These are phyloP conservation scores for Masnerella sp. DNA, from an alignment of 2,888 invertebrate species.

Conservation along the genomic window DNA sequence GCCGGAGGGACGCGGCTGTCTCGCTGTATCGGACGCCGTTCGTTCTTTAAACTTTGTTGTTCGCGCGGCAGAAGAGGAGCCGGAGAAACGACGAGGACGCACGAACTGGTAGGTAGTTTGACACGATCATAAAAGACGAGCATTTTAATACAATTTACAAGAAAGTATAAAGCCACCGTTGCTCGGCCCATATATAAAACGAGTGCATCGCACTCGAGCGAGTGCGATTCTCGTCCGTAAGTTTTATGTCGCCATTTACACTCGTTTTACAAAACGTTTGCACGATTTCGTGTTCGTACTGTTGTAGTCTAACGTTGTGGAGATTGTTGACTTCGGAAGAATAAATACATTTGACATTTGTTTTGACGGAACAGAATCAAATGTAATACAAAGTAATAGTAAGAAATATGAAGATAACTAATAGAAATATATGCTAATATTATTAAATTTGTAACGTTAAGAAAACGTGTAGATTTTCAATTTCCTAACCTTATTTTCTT, in stretches of 20 bases:
- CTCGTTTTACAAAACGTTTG: conserved; percentile 26
- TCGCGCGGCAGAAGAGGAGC: conserved; percentile 19
- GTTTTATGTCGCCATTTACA: conserved; percentile 53
- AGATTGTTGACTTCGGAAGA: too few species aligned
- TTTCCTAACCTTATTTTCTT: too few species aligned
- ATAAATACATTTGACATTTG: too few species aligned
- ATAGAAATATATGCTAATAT: too few species aligned
- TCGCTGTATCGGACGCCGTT: conserved; percentile 37
- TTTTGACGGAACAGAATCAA: too few species aligned
- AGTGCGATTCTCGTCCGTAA: conserved; percentile 19
- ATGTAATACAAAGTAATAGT: too few species aligned
- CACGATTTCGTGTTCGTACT: conserved; percentile 26
- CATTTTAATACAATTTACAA: conserved; percentile 78
- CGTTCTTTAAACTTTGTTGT: conserved; percentile 58
- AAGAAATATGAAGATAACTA: too few species aligned
- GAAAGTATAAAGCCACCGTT: conserved; percentile 72
- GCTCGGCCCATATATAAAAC: conserved; percentile 49
- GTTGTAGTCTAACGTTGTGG: too few species aligned
- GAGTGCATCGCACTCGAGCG: conserved; percentile 45
- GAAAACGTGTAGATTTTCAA: too few species aligned
- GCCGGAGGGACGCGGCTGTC: conserved; percentile 27
- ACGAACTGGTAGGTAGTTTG: conserved; percentile 71
- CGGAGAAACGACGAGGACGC: conserved; percentile 20
- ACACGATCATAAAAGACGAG: conserved; percentile 77
- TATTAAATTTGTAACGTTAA: too few species aligned